Evolutionary conservation across 2,888 invertebrate species (phyloP).

Genomic region (Amorpha juglandis): DNA sequence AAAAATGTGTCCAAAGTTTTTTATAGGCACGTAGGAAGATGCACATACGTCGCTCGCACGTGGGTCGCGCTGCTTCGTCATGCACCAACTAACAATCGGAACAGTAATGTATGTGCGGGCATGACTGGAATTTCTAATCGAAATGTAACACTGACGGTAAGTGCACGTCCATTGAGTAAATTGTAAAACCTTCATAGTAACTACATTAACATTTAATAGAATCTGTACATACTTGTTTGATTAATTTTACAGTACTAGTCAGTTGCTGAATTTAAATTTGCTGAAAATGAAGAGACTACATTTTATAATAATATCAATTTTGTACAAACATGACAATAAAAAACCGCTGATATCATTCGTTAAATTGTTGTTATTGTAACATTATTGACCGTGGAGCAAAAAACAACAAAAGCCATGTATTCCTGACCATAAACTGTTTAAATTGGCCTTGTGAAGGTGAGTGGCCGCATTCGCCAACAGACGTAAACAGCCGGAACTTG

Average conservation of each 20-base stretch:
- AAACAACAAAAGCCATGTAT: background rate
- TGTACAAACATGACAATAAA: background rate
- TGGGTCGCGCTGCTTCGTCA: constrained; percentile 18
- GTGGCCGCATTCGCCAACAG: constrained; percentile 48
- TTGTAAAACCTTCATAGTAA: background rate
- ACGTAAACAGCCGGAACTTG: constrained; percentile 30
- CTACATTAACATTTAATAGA: too few relatives aligned
- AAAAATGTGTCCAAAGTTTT: constrained; percentile 6
- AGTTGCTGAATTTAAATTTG: background rate
- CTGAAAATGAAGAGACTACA: background rate
- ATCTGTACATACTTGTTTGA: too few relatives aligned
- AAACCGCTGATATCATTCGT: background rate
- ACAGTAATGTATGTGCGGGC: constrained; percentile 23
- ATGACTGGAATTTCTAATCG: constrained; percentile 22
- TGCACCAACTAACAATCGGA: constrained; percentile 24
- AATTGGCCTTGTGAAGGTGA: constrained; percentile 61
- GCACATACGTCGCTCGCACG: constrained; percentile 14
- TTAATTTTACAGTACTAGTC: too few relatives aligned
- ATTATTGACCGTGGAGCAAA: background rate
- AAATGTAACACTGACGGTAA: constrained; percentile 16
- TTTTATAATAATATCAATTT: background rate
- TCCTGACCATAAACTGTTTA: constrained; percentile 32
- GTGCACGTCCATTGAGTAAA: constrained; percentile 8
- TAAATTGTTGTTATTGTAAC: background rate
- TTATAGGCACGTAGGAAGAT: constrained; percentile 20